Evolutionary conservation across 23 tunicate genomes (phyloP).

Genomic region (Diplosoma virens): DNA sequence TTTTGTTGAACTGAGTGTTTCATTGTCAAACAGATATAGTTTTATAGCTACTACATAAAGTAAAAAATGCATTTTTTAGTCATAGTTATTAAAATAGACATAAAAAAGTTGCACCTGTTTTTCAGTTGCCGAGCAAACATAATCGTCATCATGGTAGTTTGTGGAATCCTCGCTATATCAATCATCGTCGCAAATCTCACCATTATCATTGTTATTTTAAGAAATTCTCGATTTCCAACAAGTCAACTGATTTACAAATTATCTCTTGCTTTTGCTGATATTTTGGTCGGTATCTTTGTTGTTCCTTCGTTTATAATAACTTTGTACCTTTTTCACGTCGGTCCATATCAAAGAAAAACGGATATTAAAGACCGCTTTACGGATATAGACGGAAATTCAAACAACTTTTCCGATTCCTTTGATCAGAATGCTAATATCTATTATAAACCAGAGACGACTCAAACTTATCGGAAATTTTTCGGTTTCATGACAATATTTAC

Average conservation of each 20-base stretch:
- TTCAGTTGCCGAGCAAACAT: constrained; percentile 26
- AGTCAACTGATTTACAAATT: constrained; percentile 17
- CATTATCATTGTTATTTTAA: constrained; percentile 1
- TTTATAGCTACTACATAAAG: no score
- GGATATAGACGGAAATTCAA: no score
- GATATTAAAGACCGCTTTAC: background rate
- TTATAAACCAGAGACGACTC: background rate
- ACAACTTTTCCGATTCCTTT: background rate
- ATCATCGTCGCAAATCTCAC: constrained; percentile 21
- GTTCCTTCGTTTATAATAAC: constrained; percentile 12
- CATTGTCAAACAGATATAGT: no score
- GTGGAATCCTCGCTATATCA: constrained; percentile 25
- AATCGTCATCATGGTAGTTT: constrained; percentile 4
- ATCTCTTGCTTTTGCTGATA: constrained; percentile 31
- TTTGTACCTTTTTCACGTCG: constrained; percentile 1
- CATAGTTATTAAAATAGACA: no score
- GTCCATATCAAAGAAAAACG: background rate
- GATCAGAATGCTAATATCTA: background rate
- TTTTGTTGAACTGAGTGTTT: no score
- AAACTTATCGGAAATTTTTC: background rate
- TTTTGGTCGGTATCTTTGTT: constrained; percentile 29
- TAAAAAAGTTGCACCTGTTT: no score
- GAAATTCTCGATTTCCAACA: constrained; percentile 1
- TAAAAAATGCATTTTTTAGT: no score
- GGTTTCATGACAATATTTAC: constrained; percentile 21